Conservation (phyloP, 2,113 vertebrate genomes). For the Cryptotis parvus region DNA sequence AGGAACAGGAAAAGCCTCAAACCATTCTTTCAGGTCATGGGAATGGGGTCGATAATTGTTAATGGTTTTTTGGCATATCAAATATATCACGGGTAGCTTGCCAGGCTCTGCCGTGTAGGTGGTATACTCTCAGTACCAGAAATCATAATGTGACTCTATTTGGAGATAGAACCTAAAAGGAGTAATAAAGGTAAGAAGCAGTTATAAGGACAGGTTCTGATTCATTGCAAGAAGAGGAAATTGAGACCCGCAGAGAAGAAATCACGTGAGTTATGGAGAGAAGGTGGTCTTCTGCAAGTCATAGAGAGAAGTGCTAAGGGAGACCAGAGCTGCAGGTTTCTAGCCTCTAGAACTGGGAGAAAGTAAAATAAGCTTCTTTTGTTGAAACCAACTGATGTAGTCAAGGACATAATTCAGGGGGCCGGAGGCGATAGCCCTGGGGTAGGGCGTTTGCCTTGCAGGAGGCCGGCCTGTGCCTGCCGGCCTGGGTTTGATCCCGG, state of each 20-base stretch:
- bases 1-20: too few species aligned
- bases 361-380: not conserved
- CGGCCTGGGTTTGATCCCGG: too few species aligned
- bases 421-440: too few species aligned
- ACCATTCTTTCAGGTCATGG: too few species aligned
- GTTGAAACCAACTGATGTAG: not conserved
- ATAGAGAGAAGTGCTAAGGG: not conserved
- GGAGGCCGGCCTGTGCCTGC: too few species aligned
- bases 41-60: too few species aligned
- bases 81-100: too few species aligned
- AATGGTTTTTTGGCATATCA: too few species aligned
- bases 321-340: not conserved
- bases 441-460: too few species aligned
- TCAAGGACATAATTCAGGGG: too few species aligned
- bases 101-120: too few species aligned
- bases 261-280: too few species aligned
- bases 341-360: not conserved
- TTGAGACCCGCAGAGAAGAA: not conserved
- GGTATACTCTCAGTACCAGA: rapidly evolving
- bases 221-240: not conserved
- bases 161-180: not conserved
- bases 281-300: not conserved
- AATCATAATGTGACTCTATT: not conserved
- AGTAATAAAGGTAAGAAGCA: not conserved
- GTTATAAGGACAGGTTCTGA: not conserved